Conservation (phyloP, 2,797 vertebrate species). For the Alcedo quadribrachys region DNA sequence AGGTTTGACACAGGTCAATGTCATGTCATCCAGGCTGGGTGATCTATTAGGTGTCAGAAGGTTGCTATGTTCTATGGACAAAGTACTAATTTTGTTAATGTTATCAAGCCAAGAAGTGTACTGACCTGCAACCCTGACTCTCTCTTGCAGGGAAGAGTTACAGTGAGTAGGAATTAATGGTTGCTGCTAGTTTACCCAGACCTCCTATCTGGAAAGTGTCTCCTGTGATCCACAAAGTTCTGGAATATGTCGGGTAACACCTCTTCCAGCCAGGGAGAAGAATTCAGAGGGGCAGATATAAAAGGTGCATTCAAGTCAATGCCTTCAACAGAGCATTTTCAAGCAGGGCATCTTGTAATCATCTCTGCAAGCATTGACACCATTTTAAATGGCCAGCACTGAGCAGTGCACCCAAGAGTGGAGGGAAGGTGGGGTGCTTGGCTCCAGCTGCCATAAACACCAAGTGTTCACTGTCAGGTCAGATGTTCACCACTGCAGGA, state of each 20-base stretch:
- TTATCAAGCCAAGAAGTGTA: background rate
- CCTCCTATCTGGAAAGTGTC: background rate
- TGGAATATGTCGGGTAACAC: background rate
- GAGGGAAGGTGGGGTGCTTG: background rate
- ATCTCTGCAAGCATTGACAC: background rate
- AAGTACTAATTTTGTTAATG: conserved; percentile 13
- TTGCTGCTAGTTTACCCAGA: background rate
- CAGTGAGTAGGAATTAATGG: background rate
- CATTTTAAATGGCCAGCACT: background rate
- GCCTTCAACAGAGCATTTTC: background rate
- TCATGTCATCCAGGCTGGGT: background rate
- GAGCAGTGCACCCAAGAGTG: background rate
- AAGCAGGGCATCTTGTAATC: background rate
- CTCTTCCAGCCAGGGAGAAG: background rate
- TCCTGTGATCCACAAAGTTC: background rate
- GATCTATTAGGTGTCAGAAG: background rate
- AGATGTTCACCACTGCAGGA: background rate
- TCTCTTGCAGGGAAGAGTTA: background rate
- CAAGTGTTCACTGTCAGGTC: accelerated
- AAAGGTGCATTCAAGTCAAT: background rate
- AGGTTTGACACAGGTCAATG: background rate
- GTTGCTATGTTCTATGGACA: background rate
- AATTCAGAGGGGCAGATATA: background rate
- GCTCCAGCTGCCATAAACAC: background rate
- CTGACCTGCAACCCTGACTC: background rate